Base-by-base conservation (phyloP, 2,113 vertebrate genomes). In the Mormyrus iriodes region DNA sequence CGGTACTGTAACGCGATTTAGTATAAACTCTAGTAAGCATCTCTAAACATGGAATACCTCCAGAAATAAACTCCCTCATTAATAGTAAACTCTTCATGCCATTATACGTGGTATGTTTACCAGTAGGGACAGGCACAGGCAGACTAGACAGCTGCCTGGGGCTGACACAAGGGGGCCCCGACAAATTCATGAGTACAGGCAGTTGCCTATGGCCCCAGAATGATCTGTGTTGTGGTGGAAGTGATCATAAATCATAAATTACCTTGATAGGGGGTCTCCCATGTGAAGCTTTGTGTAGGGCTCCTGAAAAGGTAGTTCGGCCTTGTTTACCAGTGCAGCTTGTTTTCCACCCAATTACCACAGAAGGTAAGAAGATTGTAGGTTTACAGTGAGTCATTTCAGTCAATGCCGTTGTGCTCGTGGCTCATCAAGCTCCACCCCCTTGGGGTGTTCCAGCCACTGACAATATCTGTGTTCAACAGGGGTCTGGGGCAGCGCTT, bases 401-500 rank as follows among this genome's bases (percentile, higher is more conserved):
- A 24, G 58, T 8, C 58, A 65, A 24, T 12, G 58, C 21, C 19
- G 17, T 4, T 55, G 53, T 55, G 53, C 55, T 6, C 6, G 7
- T 24, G 21, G 44, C 44, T 0, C 69, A 35, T 31, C 27, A 35
- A 10, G 69, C 69, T 21, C 53, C 2, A 5, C 53, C 53, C 4
- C 2, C 53, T 53, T 3, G 17, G 6, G 21, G 17, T 21, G 53
- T 21, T 58, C 15, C 15, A 8, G 73, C 35, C 15, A 15, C 15
- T 39, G 1, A 42, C 73, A 39, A 17, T 42, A 2, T 42, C 35
- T 79, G 73, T 79, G 73, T 17, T 79, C 35, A 27, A 52, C 93
- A 99, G 98, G 98, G 58, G 96, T 99, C 61, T 99, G 98, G 98
- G 98, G 98, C 90, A 99, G 98, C 90, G 98, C 98, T 49, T 99